These are phyloP conservation scores for Oscheius sp. DNA, from an alignment of 2,888 invertebrate species.

Conservation along the genomic window DNA sequence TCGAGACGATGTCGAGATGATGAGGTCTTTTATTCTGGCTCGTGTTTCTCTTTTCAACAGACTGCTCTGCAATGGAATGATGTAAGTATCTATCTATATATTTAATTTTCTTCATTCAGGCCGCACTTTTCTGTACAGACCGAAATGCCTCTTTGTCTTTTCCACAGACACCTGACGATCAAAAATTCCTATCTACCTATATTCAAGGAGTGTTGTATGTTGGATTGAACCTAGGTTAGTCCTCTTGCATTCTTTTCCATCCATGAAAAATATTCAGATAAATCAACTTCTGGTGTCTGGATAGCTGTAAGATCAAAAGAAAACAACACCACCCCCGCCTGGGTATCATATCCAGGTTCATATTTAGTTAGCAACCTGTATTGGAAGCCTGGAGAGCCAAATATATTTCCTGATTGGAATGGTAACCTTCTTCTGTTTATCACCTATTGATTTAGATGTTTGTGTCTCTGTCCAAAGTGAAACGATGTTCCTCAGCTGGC, in stretches of 20 bases:
- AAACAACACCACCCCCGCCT: conserved; percentile 42
- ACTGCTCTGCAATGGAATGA: conserved; percentile 26
- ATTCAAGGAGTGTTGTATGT: conserved; percentile 30
- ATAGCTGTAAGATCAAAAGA: conserved; percentile 43
- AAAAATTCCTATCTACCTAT: conserved; percentile 40
- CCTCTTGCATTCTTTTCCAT: background rate
- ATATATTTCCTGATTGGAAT: conserved; percentile 49
- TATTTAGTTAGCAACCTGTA: conserved; percentile 39
- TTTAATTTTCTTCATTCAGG: background rate
- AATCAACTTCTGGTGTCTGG: conserved; percentile 42
- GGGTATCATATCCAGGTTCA: conserved; percentile 48
- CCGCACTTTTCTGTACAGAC: conserved; percentile 23
- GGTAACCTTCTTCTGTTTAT: conserved; percentile 17
- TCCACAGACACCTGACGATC: conserved; percentile 33
- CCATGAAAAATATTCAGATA: conserved; percentile 10
- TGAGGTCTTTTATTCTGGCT: conserved; percentile 20
- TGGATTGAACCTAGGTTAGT: conserved; percentile 1
- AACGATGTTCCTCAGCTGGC: conserved; percentile 43
- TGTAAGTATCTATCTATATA: background rate
- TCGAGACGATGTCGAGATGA: conserved; percentile 11
- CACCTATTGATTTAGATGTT: conserved; percentile 33
- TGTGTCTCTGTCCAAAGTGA: conserved; percentile 43
- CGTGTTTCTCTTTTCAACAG: conserved; percentile 15
- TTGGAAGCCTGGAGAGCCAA: conserved; percentile 52
- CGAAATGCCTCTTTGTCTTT: conserved; percentile 13